A percentile compares a stretch with the other conserved stretches of the same genome.
phyloP scores from a whole-genome alignment of 1,140 invertebrate species.

The Brachionus calyciflorus region DNA sequence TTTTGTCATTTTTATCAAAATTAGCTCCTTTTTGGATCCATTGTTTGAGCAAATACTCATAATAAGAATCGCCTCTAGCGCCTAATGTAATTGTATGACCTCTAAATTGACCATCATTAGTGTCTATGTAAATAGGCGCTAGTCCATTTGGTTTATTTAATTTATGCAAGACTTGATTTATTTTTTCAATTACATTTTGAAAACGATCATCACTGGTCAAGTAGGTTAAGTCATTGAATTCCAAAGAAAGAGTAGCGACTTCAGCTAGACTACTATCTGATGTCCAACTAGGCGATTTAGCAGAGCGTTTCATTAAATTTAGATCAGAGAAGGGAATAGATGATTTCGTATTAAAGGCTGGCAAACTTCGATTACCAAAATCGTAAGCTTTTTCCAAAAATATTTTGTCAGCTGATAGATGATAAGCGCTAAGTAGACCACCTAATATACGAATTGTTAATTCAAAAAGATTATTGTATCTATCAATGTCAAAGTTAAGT shows the following conservation, averaged over 20 bases:
- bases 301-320: conserved; percentile 13
- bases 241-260: conserved; percentile 91
- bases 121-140: conserved; percentile 40
- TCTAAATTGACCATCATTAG: conserved; percentile 51
- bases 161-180: conserved; percentile 7
- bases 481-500: conserved; percentile 78
- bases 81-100: conserved; percentile 92
- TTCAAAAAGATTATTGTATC: conserved; percentile 87
- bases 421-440: conserved; percentile 84
- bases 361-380: conserved; percentile 1
- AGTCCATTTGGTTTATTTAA: conserved; percentile 40
- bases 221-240: conserved; percentile 92
- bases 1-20: not conserved
- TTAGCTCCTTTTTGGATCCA: conserved; percentile 55
- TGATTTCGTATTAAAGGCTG: conserved; percentile 29
- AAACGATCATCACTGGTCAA: conserved; percentile 87
- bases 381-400: conserved; percentile 47
- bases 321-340: conserved; percentile 40
- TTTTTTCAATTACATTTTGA: conserved; percentile 52
- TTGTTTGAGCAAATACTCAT: conserved; percentile 95
- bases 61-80: conserved; percentile 94
- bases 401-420: conserved; percentile 72
- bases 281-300: conserved; percentile 37
- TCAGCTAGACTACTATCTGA: conserved; percentile 73
- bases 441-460: conserved; percentile 96